These are phyloP conservation scores for Busseola fusca DNA, from an alignment of 2,888 invertebrate species.

Conservation along the genomic window DNA sequence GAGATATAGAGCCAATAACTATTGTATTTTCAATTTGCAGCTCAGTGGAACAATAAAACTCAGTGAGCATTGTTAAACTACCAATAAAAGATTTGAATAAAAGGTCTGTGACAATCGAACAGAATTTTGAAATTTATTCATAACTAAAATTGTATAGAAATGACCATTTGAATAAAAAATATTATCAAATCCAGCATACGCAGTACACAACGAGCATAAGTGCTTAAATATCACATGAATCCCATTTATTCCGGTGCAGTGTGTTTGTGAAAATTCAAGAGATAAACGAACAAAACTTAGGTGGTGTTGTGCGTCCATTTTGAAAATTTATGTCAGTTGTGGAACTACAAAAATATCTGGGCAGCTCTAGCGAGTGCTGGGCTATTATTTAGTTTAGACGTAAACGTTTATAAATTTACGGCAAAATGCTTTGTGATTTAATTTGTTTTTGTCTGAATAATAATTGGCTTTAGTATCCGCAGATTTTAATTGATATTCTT, in stretches of 20 bases:
- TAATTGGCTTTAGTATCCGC: not conserved
- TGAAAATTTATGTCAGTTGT: constrained; percentile 62
- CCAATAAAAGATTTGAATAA: constrained; percentile 8
- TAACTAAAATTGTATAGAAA: not conserved
- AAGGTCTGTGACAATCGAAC: not conserved
- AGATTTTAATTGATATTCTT: not conserved
- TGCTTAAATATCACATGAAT: constrained; percentile 46
- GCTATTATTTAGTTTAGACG: constrained; percentile 53
- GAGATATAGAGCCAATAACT: not conserved
- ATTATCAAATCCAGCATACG: constrained; percentile 15
- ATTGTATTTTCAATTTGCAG: not conserved
- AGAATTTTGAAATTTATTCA: constrained; percentile 2
- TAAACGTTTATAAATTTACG: constrained; percentile 38
- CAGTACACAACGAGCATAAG: constrained; percentile 20
- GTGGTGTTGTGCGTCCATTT: constrained; percentile 61
- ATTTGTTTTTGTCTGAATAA: constrained; percentile 1
- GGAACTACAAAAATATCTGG: constrained; percentile 54
- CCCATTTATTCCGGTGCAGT: constrained; percentile 67
- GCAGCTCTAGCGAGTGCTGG: constrained; percentile 35
- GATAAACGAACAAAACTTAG: constrained; percentile 62
- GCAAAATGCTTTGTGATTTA: constrained; percentile 28
- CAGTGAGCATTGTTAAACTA: not conserved
- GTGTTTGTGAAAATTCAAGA: constrained; percentile 69
- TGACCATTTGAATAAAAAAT: constrained; percentile 24
- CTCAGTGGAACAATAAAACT: not conserved